Evolutionary conservation across 2,113 vertebrate species (phyloP).

Genomic region (Tupaia chinensis): DNA sequence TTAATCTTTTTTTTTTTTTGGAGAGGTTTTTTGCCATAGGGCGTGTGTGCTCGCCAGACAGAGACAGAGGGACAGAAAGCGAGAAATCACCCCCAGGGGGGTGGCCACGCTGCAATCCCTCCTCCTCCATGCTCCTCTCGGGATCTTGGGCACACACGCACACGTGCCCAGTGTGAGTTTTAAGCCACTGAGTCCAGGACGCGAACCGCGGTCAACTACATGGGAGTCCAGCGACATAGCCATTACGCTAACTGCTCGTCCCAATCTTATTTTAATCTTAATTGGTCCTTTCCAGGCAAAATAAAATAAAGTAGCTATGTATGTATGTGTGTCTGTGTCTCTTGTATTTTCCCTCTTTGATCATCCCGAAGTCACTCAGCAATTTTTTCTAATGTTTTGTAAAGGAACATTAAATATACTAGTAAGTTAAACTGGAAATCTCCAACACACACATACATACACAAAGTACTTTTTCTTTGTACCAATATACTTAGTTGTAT

Average conservation of each 20-base stretch:
- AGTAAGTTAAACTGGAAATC: background rate
- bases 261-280: constrained; percentile 12
- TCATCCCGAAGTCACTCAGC: background rate
- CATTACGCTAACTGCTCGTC: no score
- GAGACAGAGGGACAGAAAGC: no score
- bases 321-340: background rate
- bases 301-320: background rate
- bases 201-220: no score
- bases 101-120: no score
- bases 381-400: constrained; percentile 9
- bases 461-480: background rate
- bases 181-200: no score
- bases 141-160: no score
- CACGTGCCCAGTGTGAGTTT: no score
- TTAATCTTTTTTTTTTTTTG: background rate
- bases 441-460: background rate
- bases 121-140: no score
- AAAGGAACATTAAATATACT: background rate
- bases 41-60: no score
- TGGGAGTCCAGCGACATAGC: no score
- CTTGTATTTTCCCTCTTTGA: background rate
- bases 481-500: background rate
- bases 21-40: no score
- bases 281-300: background rate
- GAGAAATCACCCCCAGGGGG: no score